Conservation (phyloP, 2,113 vertebrate genomes). For the Tachuris rubrigastra region DNA sequence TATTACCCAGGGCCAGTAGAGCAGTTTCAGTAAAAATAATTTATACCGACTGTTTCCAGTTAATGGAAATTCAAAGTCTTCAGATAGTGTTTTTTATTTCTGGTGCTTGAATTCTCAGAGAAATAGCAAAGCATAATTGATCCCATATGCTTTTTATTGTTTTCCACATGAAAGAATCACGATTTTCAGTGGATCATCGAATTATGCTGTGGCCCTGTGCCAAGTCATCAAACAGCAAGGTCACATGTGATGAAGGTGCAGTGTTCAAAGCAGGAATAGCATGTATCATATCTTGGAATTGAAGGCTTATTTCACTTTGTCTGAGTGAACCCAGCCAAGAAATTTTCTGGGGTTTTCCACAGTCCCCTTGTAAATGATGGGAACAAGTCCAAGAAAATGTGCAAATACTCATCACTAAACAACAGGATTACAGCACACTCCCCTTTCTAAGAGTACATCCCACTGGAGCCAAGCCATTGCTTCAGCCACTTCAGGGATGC, state of each 20-base stretch:
- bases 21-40: conserved; percentile 53
- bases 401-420: conserved; percentile 17
- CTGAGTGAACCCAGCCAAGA: conserved; percentile 12
- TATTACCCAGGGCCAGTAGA: conserved; percentile 30
- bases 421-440: not conserved
- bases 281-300: not conserved
- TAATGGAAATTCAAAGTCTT: conserved; percentile 40
- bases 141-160: conserved; percentile 49
- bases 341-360: conserved; percentile 13
- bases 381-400: conserved; percentile 35
- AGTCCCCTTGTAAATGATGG: not conserved
- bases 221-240: conserved; percentile 7
- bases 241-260: not conserved
- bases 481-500: not conserved
- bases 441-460: not conserved
- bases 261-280: not conserved
- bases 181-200: not conserved
- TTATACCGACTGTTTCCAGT: conserved; percentile 59
- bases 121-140: conserved; percentile 7
- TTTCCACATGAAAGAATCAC: conserved; percentile 52
- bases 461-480: not conserved
- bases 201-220: not conserved
- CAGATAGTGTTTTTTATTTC: conserved; percentile 36
- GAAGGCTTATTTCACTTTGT: not conserved
- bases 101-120: conserved; percentile 25